Evolutionary conservation across 2,888 invertebrate genomes (phyloP).

Genomic region (Lacanobia wlatinum): DNA sequence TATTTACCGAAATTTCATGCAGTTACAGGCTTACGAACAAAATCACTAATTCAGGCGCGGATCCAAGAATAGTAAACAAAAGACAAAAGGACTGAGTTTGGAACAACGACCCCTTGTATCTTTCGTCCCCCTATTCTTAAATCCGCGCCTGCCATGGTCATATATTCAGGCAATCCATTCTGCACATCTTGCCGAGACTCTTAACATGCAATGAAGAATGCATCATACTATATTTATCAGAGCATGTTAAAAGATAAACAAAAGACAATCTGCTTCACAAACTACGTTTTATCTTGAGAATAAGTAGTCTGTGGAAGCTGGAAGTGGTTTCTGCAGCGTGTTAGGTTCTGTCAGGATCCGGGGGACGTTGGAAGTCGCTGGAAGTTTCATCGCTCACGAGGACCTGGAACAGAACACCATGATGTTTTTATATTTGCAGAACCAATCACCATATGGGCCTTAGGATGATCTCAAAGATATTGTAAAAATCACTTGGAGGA

Average conservation of each 20-base stretch:
- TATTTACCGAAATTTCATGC: conserved; percentile 10
- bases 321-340: not conserved
- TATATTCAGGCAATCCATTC: not conserved
- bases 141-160: conserved; percentile 3
- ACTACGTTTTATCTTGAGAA: not conserved
- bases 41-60: not conserved
- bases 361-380: not conserved
- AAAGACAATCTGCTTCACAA: not conserved
- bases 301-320: not conserved
- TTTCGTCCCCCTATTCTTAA: not conserved
- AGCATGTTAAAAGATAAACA: conserved; percentile 4
- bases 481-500: too few relatives aligned
- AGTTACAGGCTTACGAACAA: not conserved
- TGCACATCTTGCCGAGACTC: not conserved
- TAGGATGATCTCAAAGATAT: too few relatives aligned
- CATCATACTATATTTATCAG: conserved; percentile 2
- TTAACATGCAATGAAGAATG: too few relatives aligned
- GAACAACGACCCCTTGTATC: too few relatives aligned
- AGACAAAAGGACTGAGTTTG: too few relatives aligned
- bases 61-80: not conserved
- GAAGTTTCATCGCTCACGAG: not conserved
- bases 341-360: conserved; percentile 1
- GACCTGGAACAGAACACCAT: too few relatives aligned
- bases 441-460: too few relatives aligned
- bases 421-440: too few relatives aligned